Conservation (phyloP, 1,140 invertebrate species). For the Melipona quadrifasciata region DNA sequence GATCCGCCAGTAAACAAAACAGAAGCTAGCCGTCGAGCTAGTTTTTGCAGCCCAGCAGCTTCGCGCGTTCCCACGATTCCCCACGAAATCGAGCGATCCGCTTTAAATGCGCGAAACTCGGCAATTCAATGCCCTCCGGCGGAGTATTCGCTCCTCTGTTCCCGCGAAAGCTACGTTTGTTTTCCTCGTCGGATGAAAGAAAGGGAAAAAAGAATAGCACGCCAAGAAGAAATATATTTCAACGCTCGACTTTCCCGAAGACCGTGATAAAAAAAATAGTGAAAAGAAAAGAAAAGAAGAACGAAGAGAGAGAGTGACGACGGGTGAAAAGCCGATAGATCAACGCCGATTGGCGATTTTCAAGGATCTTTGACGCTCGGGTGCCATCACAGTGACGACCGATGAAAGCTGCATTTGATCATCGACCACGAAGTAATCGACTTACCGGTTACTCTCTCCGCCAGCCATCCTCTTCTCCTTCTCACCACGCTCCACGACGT, state of each 20-base stretch:
- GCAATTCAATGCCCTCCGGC: not conserved
- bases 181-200: not conserved
- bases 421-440: conserved; percentile 68
- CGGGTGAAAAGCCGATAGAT: conserved; percentile 5
- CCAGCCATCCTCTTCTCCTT: not conserved
- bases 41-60: too few relatives aligned
- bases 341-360: not conserved
- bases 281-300: not conserved
- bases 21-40: too few relatives aligned
- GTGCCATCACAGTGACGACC: conserved; percentile 41
- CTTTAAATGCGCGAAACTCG: not conserved
- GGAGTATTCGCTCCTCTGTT: not conserved
- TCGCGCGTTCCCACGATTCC: too few relatives aligned
- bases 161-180: not conserved
- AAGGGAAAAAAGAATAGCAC: too few relatives aligned
- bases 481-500: not conserved
- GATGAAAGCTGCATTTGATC: conserved; percentile 69
- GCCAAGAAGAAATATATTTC: too few relatives aligned
- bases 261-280: not conserved
- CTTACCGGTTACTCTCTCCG: conserved; percentile 58
- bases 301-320: too few relatives aligned
- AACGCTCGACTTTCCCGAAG: too few relatives aligned
- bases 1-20: too few relatives aligned
- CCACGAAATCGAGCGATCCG: not conserved
- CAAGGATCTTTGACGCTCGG: conserved; percentile 52